Conservation (phyloP, 2,797 vertebrate species). For the Discoglossus pictus region DNA sequence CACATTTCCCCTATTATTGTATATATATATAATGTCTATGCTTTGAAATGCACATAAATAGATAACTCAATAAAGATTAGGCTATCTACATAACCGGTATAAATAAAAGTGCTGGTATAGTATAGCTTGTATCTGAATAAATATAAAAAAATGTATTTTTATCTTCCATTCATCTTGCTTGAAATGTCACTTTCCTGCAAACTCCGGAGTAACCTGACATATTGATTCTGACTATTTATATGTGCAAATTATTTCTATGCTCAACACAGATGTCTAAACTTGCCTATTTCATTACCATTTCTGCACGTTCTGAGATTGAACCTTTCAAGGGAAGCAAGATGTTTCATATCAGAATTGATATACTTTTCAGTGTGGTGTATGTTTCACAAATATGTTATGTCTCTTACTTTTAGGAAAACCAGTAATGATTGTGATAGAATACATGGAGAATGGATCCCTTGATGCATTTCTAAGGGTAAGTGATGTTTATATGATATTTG, state of each 20-base stretch:
- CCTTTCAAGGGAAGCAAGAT: conserved; percentile 50
- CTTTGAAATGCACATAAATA: too few species aligned
- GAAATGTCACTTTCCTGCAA: conserved; percentile 55
- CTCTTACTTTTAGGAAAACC: conserved; percentile 86
- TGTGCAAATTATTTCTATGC: conserved; percentile 55
- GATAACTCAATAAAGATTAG: too few species aligned
- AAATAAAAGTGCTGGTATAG: too few species aligned
- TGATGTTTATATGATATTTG: conserved; percentile 38
- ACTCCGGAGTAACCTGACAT: conserved; percentile 55
- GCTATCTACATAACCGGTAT: too few species aligned
- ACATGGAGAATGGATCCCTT: conserved; percentile 98
- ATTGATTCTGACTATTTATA: conserved; percentile 61
- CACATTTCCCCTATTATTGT: too few species aligned
- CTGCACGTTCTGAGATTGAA: conserved; percentile 53
- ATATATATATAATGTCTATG: too few species aligned
- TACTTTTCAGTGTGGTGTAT: conserved; percentile 38
- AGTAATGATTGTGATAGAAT: conserved; percentile 99
- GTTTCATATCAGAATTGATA: conserved; percentile 54
- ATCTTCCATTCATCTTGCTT: conserved; percentile 54
- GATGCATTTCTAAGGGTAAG: conserved; percentile 97
- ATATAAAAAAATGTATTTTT: conserved; percentile 5
- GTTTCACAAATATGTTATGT: conserved; percentile 56
- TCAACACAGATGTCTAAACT: conserved; percentile 59
- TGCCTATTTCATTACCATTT: conserved; percentile 55
- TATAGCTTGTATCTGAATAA: too few species aligned